Evolutionary conservation across 2,113 vertebrate species (phyloP), one percentile per base, ranked within the genome.

Genomic region (Okapia johnstoni): DNA sequence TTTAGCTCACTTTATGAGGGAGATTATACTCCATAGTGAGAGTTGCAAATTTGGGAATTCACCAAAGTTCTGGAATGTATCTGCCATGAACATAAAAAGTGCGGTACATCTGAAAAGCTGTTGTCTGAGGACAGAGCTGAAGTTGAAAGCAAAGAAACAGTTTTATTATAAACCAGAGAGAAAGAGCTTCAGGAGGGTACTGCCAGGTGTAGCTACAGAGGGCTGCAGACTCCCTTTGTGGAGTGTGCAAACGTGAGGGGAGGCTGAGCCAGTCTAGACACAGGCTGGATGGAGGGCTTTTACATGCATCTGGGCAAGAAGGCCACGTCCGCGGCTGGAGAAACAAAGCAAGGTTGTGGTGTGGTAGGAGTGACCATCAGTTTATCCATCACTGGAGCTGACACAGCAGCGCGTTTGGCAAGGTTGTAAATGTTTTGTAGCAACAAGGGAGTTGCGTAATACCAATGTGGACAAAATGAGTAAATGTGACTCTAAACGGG

Each of bases 231-330:
- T 17, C 55, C 16, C 12, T 21, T 14, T 21, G 16, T 1, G 3
- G 14, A 50, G 1, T 2, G 10, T 14, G n/a, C 19, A 1, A 2
- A 1, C 2, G 23, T 3, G 10, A 14, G 0, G 1, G 33, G 40
- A 40, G 23, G 6, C 61, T 7, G 12, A 1, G 4, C 28, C 8
- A 4, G 7, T 8, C 4, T 60, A 6, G 58, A 21, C 43, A 0
- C 16, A 33, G 21, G 1, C 9, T 0, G 5, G 17, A 15, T 7
- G 3, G 0, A 3, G 0, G 4, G 11, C 2, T 7, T 33, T 9
- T 3, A 5, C 9, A 0, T 1, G 36, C 1, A 2, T 30, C 46
- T 54, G 2, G 36, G 14, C 55, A 15, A 40, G 46, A 28, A 58
- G 0, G 0, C 25, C 3, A 2, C 9, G 9, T 57, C 11, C 21